Percentiles rank a stretch among this genome's conserved stretches.
phyloP scores from a whole-genome alignment of 2,888 invertebrate species.

The Clitarchus hookeri region DNA sequence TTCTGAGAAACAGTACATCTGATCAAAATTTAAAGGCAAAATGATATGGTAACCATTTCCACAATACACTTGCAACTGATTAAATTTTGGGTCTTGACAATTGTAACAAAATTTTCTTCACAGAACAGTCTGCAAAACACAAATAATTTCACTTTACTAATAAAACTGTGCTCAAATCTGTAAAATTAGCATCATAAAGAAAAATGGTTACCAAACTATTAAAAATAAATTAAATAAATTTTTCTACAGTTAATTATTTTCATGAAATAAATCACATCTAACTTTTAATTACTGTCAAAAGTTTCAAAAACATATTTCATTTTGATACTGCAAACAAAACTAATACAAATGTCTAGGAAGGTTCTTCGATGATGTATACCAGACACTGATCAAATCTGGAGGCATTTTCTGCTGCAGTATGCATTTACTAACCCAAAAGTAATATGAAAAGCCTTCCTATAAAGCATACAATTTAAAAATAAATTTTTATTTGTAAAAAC shows the following conservation, averaged over 20 bases:
- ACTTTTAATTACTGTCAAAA: neutral
- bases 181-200: neutral
- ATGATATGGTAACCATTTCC: conserved; percentile 10
- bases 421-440: neutral
- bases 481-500: neutral
- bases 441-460: conserved; percentile 1
- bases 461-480: neutral
- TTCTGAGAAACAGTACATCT: conserved; percentile 11
- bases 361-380: conserved; percentile 1
- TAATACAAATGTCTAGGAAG: neutral
- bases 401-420: neutral
- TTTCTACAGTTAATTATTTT: neutral
- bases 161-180: neutral
- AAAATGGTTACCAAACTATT: conserved; percentile 14
- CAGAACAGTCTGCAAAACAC: neutral
- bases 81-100: neutral
- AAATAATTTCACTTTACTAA: neutral
- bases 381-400: neutral
- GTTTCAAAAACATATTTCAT: neutral
- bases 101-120: neutral
- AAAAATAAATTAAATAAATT: neutral
- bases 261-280: neutral
- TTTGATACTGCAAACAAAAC: conserved; percentile 4
- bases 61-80: neutral
- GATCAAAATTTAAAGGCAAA: neutral